These are phyloP conservation scores for Papilio machaon DNA, from an alignment of 1,140 invertebrate genomes.

Conservation along the genomic window DNA sequence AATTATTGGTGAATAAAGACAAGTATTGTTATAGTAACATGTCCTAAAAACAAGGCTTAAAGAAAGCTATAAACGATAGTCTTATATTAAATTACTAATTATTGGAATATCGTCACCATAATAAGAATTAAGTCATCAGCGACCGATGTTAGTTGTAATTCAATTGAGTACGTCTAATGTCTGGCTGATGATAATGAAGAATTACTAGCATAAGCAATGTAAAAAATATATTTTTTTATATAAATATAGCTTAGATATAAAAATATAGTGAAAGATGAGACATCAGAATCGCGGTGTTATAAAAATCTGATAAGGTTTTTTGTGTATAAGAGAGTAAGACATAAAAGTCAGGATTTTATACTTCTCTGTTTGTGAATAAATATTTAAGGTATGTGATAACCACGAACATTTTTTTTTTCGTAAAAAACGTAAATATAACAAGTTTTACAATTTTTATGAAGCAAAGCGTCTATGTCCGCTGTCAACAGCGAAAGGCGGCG, in stretches of 20 bases:
- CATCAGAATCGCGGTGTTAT: too few relatives aligned
- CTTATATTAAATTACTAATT: neutral
- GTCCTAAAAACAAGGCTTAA: neutral
- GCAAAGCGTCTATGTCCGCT: neutral
- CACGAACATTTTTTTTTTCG: neutral
- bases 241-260: neutral
- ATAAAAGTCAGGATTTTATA: neutral
- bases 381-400: neutral
- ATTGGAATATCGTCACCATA: too few relatives aligned
- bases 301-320: too few relatives aligned
- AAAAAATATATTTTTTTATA: too few relatives aligned
- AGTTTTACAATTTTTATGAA: slow-evolving; percentile 13
- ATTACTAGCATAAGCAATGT: too few relatives aligned
- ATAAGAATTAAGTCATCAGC: too few relatives aligned
- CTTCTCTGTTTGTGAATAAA: neutral
- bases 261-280: neutral
- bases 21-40: neutral
- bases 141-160: too few relatives aligned
- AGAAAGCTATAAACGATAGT: neutral
- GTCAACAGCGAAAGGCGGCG: neutral
- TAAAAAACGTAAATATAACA: neutral
- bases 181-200: too few relatives aligned
- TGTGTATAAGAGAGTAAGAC: too few relatives aligned
- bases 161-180: too few relatives aligned
- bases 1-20: neutral